Evolutionary conservation across 35 echinoderm and acorn worm species (phyloP).

Genomic region (Ophioderma brevispina): DNA sequence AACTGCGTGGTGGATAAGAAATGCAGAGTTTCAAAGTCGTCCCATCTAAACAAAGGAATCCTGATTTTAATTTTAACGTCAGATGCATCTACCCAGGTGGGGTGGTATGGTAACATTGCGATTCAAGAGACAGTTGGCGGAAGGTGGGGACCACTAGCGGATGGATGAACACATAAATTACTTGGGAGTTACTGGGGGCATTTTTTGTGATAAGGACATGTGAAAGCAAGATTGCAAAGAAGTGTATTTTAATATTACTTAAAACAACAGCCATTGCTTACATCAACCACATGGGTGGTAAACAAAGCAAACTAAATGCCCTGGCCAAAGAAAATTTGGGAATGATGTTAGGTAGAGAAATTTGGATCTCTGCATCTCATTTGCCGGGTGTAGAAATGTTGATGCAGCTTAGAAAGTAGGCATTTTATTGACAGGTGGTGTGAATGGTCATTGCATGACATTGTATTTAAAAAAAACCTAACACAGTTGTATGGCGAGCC

Average conservation of each 20-base stretch:
- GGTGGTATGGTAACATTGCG: too few relatives aligned
- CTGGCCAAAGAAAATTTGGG: slow-evolving; percentile 23
- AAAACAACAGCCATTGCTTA: slow-evolving; percentile 50
- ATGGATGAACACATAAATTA: slow-evolving; percentile 70
- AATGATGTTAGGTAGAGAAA: slow-evolving; percentile 42
- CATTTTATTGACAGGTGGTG: slow-evolving; percentile 65
- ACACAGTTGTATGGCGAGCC: too few relatives aligned
- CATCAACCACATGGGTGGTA: slow-evolving; percentile 40
- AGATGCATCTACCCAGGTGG: too few relatives aligned
- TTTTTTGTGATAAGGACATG: slow-evolving; percentile 50
- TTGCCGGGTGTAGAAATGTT: slow-evolving; percentile 59
- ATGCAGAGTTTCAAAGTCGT: too few relatives aligned
- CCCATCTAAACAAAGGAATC: too few relatives aligned
- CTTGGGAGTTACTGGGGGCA: slow-evolving; percentile 54
- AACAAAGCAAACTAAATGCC: slow-evolving; percentile 17
- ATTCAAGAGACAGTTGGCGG: neutral
- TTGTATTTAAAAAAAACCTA: too few relatives aligned
- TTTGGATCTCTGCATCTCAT: slow-evolving; percentile 33
- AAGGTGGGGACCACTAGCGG: slow-evolving; percentile 42
- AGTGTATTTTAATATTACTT: too few relatives aligned
- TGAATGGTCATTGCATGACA: slow-evolving; percentile 25
- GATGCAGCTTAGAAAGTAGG: slow-evolving; percentile 47
- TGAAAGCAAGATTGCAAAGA: too few relatives aligned
- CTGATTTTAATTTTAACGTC: too few relatives aligned
- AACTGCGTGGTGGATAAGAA: too few relatives aligned